These are phyloP conservation scores for Ennomos erosarius DNA, from an alignment of 2,888 invertebrate genomes.

Conservation along the genomic window DNA sequence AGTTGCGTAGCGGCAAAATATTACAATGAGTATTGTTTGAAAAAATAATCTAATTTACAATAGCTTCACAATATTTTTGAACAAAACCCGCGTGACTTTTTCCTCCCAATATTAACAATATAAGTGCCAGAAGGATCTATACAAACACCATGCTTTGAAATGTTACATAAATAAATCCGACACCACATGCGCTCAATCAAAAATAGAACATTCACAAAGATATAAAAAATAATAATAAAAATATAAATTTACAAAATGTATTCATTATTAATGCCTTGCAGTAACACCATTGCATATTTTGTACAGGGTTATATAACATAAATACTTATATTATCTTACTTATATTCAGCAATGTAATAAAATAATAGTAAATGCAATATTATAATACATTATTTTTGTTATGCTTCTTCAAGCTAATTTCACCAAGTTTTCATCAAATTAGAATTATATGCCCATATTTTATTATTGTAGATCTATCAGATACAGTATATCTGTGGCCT, in stretches of 20 bases:
- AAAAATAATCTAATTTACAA: too few relatives aligned
- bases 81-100: slow-evolving; percentile 28
- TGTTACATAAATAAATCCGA: slow-evolving; percentile 7
- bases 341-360: slow-evolving; percentile 15
- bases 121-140: slow-evolving; percentile 2
- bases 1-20: too few relatives aligned
- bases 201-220: slow-evolving; percentile 2
- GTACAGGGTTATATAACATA: neutral
- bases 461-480: too few relatives aligned
- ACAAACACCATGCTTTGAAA: slow-evolving; percentile 26
- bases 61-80: neutral
- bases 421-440: slow-evolving; percentile 14
- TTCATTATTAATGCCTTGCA: slow-evolving; percentile 40
- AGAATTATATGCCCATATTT: neutral
- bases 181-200: slow-evolving; percentile 17
- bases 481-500: too few relatives aligned
- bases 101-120: slow-evolving; percentile 1
- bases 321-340: slow-evolving; percentile 7
- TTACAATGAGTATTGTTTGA: too few relatives aligned
- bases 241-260: slow-evolving; percentile 37
- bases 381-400: neutral
- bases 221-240: slow-evolving; percentile 10
- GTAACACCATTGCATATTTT: slow-evolving; percentile 7
- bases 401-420: slow-evolving; percentile 9
- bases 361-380: slow-evolving; percentile 1